Evolutionary conservation across 2,797 vertebrate species (phyloP).

Genomic region (Ceryle rudis): DNA sequence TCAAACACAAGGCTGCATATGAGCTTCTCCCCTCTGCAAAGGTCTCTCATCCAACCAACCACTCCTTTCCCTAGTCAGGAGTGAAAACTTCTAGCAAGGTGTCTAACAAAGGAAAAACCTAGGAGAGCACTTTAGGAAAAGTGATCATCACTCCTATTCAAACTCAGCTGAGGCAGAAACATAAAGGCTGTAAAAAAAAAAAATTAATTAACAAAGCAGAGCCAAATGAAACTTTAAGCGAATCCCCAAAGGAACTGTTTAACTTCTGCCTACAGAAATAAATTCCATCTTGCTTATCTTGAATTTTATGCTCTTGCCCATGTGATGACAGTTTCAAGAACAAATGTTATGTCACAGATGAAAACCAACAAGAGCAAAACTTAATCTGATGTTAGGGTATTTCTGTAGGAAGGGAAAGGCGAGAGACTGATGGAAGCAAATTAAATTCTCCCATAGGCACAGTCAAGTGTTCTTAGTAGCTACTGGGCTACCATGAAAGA

Average conservation of each 20-base stretch:
- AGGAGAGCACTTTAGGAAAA: not conserved
- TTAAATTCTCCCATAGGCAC: not conserved
- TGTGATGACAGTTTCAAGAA: not conserved
- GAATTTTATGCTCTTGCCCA: not conserved
- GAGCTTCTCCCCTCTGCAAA: not conserved
- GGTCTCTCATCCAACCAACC: not conserved
- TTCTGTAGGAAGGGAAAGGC: not conserved
- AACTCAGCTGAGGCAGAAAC: not conserved
- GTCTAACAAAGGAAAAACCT: not conserved
- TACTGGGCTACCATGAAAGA: not conserved
- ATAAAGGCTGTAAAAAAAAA: no score
- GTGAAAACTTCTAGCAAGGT: not conserved
- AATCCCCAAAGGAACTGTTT: not conserved
- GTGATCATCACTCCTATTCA: not conserved
- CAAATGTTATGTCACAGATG: not conserved
- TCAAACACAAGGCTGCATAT: not conserved
- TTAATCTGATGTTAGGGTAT: not conserved
- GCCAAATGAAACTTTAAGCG: not conserved
- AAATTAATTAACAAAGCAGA: not conserved
- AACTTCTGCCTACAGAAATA: not conserved
- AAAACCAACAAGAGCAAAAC: not conserved
- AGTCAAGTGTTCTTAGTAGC: not conserved
- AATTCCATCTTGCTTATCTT: not conserved
- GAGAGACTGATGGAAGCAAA: not conserved
- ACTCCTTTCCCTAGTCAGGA: not conserved